A percentile compares a stretch with the other conserved stretches of the same genome.
These are phyloP conservation scores for Chaetorhynchus papuensis DNA, from an alignment of 2,113 vertebrate species.

Conservation along the genomic window DNA sequence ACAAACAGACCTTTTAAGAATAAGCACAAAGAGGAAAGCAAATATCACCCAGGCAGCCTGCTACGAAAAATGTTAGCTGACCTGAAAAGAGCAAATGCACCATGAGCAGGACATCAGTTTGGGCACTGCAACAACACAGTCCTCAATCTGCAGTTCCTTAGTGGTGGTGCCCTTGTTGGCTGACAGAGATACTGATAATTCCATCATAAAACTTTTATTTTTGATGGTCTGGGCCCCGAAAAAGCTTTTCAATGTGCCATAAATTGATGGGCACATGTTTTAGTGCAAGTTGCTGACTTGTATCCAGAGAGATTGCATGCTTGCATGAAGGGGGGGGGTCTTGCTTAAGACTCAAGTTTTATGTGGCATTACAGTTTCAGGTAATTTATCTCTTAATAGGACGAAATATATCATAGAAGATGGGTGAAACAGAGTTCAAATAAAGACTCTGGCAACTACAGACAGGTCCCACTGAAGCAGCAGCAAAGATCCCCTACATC, in stretches of 20 bases:
- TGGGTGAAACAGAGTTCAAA: not conserved
- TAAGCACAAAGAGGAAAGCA: not conserved
- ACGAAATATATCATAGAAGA: not conserved
- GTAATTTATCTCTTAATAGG: not conserved
- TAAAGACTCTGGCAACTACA: not conserved
- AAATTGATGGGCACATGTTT: not conserved
- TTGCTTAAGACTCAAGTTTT: not conserved
- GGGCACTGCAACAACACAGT: not conserved
- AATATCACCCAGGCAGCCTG: not conserved
- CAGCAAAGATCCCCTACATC: not conserved
- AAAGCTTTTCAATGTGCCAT: not conserved
- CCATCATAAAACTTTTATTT: not conserved
- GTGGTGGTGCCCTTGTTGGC: not conserved
- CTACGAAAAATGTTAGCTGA: not conserved
- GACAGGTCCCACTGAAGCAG: not conserved
- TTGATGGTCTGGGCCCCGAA: accelerated
- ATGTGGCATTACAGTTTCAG: not conserved
- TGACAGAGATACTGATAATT: not conserved
- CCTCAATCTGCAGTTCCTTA: not conserved
- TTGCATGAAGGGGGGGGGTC: not conserved
- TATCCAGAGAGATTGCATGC: not conserved
- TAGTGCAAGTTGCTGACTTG: not conserved
- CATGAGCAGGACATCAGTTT: not conserved
- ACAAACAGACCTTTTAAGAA: not conserved
- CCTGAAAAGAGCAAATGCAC: not conserved